Percentiles rank a stretch among this genome's conserved stretches.
Conservation (phyloP, 1,140 invertebrate species). For the Lordiphosa clarofinis region DNA sequence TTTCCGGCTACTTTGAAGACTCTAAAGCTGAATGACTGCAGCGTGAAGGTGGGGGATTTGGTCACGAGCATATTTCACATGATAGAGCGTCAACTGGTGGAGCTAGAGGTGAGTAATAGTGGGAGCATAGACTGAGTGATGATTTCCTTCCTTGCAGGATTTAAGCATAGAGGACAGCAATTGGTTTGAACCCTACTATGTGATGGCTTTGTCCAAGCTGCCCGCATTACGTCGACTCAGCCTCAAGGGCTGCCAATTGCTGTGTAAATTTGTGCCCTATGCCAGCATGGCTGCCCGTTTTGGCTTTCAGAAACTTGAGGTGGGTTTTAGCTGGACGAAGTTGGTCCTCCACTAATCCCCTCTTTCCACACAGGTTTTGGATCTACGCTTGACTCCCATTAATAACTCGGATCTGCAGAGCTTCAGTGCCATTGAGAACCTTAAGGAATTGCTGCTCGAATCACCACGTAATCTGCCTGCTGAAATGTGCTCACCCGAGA, state of each 20-base stretch:
- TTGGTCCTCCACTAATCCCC: no score
- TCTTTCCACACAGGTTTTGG: constrained; percentile 80
- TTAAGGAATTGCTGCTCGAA: constrained; percentile 84
- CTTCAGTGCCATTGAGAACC: constrained; percentile 82
- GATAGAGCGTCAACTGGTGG: constrained; percentile 82
- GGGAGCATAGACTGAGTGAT: not conserved
- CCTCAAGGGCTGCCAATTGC: constrained; percentile 83
- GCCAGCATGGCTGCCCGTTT: constrained; percentile 86
- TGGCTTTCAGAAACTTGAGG: constrained; percentile 85
- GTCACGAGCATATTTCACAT: constrained; percentile 81
- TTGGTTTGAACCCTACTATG: constrained; percentile 86
- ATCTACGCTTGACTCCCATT: constrained; percentile 84
- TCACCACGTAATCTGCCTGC: constrained; percentile 70
- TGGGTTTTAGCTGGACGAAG: constrained; percentile 47
- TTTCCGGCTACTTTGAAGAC: constrained; percentile 82
- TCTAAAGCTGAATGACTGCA: constrained; percentile 82
- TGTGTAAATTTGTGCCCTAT: constrained; percentile 87
- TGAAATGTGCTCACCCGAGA: constrained; percentile 9
- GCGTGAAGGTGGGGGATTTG: constrained; percentile 79
- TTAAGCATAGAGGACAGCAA: constrained; percentile 84
- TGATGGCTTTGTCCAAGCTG: constrained; percentile 86
- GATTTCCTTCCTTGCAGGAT: constrained; percentile 72
- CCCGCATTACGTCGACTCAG: constrained; percentile 82
- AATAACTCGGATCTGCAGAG: constrained; percentile 86
- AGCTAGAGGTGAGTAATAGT: constrained; percentile 81